Base-by-base conservation (phyloP, 2,888 invertebrate genomes). In the Chloroclystis v-ata region DNA sequence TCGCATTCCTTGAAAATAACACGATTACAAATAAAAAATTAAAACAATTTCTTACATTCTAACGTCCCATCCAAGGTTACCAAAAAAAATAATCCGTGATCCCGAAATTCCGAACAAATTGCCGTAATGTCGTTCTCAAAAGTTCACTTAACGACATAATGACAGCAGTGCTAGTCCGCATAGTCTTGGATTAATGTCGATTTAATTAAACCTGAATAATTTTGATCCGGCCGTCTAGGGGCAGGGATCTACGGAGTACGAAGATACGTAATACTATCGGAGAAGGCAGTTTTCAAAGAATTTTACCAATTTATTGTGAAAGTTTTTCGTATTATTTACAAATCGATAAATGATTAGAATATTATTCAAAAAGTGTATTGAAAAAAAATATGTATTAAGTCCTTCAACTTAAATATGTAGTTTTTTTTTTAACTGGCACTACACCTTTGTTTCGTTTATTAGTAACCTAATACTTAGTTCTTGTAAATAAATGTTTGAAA, bases 131-230 rank as follows among this genome's bases (percentile, higher is more conserved):
- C 66, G 61, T 63, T 67, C 68, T 67, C 70, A 77, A 78, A 82
- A 78, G 66, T 73, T 69, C 67, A 63, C 63, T 69, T 77, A 80
- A 83, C 77, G 75, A 82, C 78, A 79, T 86, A 86, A 87, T 86
- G 82, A 84, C 81, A 77, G 76, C 65, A 62, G 61, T 58, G 65
- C 71, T 69, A 72, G 74, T 74, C 76, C 75, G 65, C 75, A 77
- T 72, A 75, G 74, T 75, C 72, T 70, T 59, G 78, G 79, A 84
- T 82, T 86, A 83, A 86, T 84, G 82, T 83, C 79, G 75, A 82
- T 84, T 84, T 85, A 84, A 86, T 87, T 86, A 85, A 85, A 84
- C 78, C 78, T 78, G 78, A 82, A 84, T 82, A 83, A 85, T 83
- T 85, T 83, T 77, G 75, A 74, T 69, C 65, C 64, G 56, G 43